phyloP scores from a whole-genome alignment of 2,797 vertebrate genomes.

The Emydoidea blandingii region DNA sequence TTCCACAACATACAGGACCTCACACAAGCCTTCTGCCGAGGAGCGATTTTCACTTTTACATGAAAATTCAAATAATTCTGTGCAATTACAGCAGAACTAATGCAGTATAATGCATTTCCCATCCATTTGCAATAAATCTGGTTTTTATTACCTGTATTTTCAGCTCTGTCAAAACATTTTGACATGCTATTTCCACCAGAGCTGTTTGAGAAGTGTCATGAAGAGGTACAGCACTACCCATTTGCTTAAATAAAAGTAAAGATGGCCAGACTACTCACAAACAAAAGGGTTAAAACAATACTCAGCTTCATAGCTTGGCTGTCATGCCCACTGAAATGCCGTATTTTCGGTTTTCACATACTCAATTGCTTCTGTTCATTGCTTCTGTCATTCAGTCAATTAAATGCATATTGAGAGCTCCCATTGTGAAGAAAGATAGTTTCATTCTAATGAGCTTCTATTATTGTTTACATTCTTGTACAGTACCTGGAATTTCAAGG shows the following conservation, averaged over 20 bases:
- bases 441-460: conserved; percentile 62
- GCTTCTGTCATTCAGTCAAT: conserved; percentile 31
- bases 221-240: not conserved
- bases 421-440: conserved; percentile 3
- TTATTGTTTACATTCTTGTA: conserved; percentile 59
- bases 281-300: not conserved
- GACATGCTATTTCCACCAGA: not conserved
- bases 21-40: not conserved
- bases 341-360: not conserved
- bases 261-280: not conserved
- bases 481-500: conserved; percentile 29
- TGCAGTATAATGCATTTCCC: not conserved
- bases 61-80: not conserved
- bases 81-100: not conserved
- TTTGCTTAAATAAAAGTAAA: not conserved
- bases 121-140: not conserved
- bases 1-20: not conserved
- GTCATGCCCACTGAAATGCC: not conserved
- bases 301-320: conserved; percentile 4
- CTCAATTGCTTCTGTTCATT: not conserved
- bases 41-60: not conserved
- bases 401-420: conserved; percentile 44
- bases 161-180: not conserved
- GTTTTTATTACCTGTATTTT: not conserved
- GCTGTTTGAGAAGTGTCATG: not conserved